Conservation (phyloP, 2,888 invertebrate genomes). For the Pollenia labialis region DNA sequence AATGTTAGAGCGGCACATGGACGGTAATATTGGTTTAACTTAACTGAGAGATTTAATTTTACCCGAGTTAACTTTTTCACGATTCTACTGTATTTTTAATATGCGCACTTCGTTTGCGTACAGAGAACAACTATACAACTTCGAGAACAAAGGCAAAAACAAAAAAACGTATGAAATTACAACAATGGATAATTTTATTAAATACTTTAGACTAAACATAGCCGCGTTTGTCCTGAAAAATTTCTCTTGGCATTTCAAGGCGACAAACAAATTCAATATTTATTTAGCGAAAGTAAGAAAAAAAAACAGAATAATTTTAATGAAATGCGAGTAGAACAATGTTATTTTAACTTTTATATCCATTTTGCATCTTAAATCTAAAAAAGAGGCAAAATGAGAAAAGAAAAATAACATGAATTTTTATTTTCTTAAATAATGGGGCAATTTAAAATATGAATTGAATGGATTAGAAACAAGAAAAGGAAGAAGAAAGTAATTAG, state of each 20-base stretch:
- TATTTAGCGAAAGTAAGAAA: neutral
- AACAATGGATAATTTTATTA: constrained; percentile 55
- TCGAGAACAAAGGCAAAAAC: constrained; percentile 5
- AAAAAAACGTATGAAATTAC: constrained; percentile 47
- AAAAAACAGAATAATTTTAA: neutral
- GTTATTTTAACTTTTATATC: constrained; percentile 13
- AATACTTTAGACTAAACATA: constrained; percentile 41
- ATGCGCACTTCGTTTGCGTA: no score
- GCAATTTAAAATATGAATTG: no score
- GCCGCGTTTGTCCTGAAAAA: no score
- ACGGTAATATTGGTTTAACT: no score
- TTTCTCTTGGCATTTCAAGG: neutral
- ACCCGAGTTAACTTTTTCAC: no score
- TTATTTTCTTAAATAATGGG: neutral
- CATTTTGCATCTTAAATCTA: neutral
- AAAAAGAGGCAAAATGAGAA: neutral
- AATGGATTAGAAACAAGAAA: no score
- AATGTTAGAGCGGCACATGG: no score
- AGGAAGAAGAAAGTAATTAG: no score
- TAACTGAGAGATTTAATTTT: no score
- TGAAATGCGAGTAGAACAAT: neutral
- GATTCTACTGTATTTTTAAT: no score
- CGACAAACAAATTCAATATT: constrained; percentile 9
- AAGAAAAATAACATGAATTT: neutral
- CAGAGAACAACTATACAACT: neutral